A percentile compares a stretch with the other conserved stretches of the same genome.
Evolutionary conservation across 2,113 vertebrate genomes (phyloP).

Genomic region (Ptilorrhoa leucosticta): DNA sequence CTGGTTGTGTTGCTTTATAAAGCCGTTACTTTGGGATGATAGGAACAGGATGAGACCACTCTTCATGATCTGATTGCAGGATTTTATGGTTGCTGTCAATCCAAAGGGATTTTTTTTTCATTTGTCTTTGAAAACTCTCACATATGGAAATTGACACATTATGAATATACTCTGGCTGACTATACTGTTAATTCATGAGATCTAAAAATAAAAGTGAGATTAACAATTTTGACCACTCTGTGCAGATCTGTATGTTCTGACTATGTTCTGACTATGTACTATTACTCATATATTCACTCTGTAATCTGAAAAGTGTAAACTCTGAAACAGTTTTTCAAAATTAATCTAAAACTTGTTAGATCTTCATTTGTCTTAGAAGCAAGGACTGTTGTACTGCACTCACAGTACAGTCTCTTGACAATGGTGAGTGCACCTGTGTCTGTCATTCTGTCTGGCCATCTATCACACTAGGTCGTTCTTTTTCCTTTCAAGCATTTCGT

Average conservation of each 20-base stretch:
- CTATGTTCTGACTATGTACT: not conserved
- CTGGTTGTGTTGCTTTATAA: not conserved
- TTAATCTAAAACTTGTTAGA: not conserved
- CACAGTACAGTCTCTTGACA: not conserved
- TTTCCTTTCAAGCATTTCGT: not conserved
- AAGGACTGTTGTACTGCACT: not conserved
- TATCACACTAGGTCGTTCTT: not conserved
- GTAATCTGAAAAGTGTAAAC: not conserved
- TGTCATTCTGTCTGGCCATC: not conserved
- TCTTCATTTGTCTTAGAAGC: not conserved
- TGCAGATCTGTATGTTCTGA: not conserved
- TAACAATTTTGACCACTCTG: not conserved
- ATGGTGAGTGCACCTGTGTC: not conserved
- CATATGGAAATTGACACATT: not conserved
- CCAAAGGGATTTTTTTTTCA: not conserved
- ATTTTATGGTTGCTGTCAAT: not conserved
- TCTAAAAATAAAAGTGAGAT: not conserved
- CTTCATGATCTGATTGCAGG: not conserved
- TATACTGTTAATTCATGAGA: not conserved
- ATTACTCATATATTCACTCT: not conserved
- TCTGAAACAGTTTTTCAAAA: not conserved
- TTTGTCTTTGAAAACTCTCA: not conserved
- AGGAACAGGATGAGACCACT: not conserved
- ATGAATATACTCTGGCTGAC: not conserved
- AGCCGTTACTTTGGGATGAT: not conserved